Evolutionary conservation across 2,888 invertebrate species (phyloP).

Genomic region (Labia minor): DNA sequence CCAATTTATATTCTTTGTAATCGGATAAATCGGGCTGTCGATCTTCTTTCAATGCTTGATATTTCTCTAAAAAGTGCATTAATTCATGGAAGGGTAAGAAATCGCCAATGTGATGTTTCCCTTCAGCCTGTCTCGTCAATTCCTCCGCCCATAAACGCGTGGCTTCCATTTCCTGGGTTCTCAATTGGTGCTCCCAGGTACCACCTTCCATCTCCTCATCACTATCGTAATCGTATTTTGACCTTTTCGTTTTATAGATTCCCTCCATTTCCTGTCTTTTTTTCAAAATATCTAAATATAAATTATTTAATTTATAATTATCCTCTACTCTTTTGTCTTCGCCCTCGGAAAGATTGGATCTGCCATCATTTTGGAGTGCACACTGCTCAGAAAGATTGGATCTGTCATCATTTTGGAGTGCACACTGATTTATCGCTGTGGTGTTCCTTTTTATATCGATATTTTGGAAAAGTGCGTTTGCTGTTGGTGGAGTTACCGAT

Average conservation of each 20-base stretch:
- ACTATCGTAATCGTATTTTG: constrained; percentile 94
- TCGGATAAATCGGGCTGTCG: constrained; percentile 80
- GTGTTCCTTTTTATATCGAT: too few relatives aligned
- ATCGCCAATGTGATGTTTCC: constrained; percentile 95
- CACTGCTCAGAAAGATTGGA: constrained; percentile 67
- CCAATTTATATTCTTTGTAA: constrained; percentile 90
- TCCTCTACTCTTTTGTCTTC: constrained; percentile 90
- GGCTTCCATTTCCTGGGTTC: constrained; percentile 41
- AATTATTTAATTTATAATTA: constrained; percentile 61
- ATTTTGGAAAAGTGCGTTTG: too few relatives aligned
- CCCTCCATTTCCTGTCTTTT: constrained; percentile 78
- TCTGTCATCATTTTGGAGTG: constrained; percentile 67
- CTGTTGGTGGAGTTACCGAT: too few relatives aligned
- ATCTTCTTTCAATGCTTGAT: constrained; percentile 77
- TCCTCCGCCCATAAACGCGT: constrained; percentile 68
- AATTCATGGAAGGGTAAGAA: constrained; percentile 88
- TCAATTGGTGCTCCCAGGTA: constrained; percentile 90
- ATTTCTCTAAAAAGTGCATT: constrained; percentile 57
- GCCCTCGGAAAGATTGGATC: constrained; percentile 63
- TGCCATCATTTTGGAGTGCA: constrained; percentile 71
- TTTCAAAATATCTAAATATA: constrained; percentile 71
- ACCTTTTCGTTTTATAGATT: constrained; percentile 73
- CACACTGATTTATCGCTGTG: constrained; percentile 61
- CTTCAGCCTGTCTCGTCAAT: constrained; percentile 78
- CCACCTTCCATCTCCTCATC: constrained; percentile 77